A percentile compares a stretch with the other conserved stretches of the same genome.
These are phyloP conservation scores for Autographa pulchrina DNA, from an alignment of 2,888 invertebrate genomes.

Conservation along the genomic window DNA sequence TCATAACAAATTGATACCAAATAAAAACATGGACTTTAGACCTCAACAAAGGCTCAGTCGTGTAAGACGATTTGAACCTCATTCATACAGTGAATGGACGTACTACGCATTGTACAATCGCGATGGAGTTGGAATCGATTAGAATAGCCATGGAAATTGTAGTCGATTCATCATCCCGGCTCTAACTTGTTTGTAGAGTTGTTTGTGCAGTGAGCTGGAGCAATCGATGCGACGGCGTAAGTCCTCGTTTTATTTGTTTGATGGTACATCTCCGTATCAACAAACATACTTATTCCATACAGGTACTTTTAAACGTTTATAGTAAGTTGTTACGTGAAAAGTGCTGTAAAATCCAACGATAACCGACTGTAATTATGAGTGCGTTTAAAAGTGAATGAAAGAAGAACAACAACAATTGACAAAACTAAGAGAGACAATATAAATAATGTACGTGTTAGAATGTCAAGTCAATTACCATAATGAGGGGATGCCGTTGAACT, in stretches of 20 bases:
- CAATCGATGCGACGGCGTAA: slow-evolving; percentile 21
- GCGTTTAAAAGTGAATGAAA: slow-evolving; percentile 9
- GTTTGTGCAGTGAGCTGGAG: slow-evolving; percentile 25
- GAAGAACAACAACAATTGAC: slow-evolving; percentile 14
- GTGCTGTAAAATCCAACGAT: neutral
- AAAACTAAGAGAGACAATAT: slow-evolving; percentile 17
- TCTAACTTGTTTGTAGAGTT: slow-evolving; percentile 18
- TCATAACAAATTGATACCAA: slow-evolving; percentile 63
- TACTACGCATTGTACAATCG: slow-evolving; percentile 46
- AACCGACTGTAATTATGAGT: neutral
- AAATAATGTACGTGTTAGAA: slow-evolving; percentile 27
- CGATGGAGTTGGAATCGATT: slow-evolving; percentile 45
- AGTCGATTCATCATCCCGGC: slow-evolving; percentile 43
- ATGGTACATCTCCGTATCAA: neutral
- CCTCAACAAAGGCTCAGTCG: slow-evolving; percentile 34
- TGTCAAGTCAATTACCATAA: slow-evolving; percentile 49
- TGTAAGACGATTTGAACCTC: slow-evolving; percentile 50
- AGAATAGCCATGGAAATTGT: slow-evolving; percentile 22
- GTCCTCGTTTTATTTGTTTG: slow-evolving; percentile 29
- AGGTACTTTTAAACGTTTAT: neutral
- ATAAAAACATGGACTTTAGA: slow-evolving; percentile 71
- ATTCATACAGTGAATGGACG: slow-evolving; percentile 53
- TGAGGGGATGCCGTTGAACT: slow-evolving; percentile 56
- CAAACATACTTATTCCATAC: neutral
- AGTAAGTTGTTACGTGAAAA: neutral